Evolutionary conservation across 2,797 vertebrate genomes (phyloP).

Genomic region (Mastacembelus armatus): DNA sequence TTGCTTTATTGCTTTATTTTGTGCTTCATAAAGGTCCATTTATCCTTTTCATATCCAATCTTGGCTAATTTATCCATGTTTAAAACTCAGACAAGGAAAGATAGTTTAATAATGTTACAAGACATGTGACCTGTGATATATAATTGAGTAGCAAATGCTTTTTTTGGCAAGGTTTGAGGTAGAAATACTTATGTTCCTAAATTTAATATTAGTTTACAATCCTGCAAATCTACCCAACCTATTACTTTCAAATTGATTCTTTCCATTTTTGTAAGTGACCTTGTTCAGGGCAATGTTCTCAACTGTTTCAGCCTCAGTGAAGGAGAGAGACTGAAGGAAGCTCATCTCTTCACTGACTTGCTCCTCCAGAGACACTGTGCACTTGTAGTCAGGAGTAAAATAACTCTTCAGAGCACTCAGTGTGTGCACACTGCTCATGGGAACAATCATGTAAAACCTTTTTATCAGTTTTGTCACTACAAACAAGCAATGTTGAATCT

Average conservation of each 20-base stretch:
- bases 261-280: conserved; percentile 5
- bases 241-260: not conserved
- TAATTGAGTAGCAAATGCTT: not conserved
- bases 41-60: not conserved
- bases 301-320: conserved; percentile 21
- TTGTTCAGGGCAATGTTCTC: conserved; percentile 13
- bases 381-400: conserved; percentile 32
- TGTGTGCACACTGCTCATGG: conserved; percentile 14
- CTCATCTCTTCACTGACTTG: conserved; percentile 19
- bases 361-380: conserved; percentile 32
- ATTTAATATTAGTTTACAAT: not conserved
- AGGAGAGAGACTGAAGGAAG: conserved; percentile 17
- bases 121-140: not conserved
- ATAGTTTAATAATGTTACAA: not conserved
- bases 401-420: conserved; percentile 22
- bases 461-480: conserved; percentile 14
- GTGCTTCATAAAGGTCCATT: not conserved
- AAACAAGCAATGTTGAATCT: conserved; percentile 11
- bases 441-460: conserved; percentile 31
- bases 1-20: not conserved
- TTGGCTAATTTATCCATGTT: not conserved
- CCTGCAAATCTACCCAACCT: not conserved
- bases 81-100: not conserved
- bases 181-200: not conserved
- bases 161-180: not conserved